A percentile compares a stretch with the other conserved stretches of the same genome.
These are phyloP conservation scores for Eidolon helvum DNA, from an alignment of 2,113 vertebrate species.

Conservation along the genomic window DNA sequence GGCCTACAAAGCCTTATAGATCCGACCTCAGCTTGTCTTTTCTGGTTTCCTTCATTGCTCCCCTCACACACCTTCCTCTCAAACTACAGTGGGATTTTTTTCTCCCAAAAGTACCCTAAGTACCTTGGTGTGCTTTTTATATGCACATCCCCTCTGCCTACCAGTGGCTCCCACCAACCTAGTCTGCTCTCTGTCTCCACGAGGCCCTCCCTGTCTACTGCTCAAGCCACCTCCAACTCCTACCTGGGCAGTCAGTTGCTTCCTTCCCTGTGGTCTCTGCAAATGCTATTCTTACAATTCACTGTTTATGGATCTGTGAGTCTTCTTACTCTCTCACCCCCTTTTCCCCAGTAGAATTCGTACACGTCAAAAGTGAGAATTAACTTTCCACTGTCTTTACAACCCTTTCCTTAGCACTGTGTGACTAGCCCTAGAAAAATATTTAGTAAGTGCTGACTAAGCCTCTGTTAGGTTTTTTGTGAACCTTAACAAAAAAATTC, in stretches of 20 bases:
- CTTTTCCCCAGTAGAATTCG: neutral
- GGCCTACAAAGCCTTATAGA: neutral
- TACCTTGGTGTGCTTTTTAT: neutral
- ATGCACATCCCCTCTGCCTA: neutral
- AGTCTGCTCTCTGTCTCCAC: neutral
- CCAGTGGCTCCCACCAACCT: neutral
- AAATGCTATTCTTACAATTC: neutral
- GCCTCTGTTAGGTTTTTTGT: neutral
- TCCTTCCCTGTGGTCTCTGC: neutral
- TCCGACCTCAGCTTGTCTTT: neutral
- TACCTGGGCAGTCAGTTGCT: too few species aligned
- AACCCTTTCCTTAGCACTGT: neutral
- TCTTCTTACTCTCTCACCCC: neutral
- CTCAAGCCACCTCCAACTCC: neutral
- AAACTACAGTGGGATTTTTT: neutral
- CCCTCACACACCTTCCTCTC: neutral
- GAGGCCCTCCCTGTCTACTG: neutral
- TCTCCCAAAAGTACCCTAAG: neutral
- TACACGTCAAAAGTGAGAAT: neutral
- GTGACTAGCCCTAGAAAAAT: neutral
- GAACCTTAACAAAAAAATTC: neutral
- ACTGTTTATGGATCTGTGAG: neutral
- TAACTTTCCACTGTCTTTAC: neutral
- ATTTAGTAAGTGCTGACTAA: slow-evolving; percentile 25
- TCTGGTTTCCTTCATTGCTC: neutral